These are phyloP conservation scores for Dermatemys mawii DNA, from an alignment of 2,113 vertebrate species.

Conservation along the genomic window DNA sequence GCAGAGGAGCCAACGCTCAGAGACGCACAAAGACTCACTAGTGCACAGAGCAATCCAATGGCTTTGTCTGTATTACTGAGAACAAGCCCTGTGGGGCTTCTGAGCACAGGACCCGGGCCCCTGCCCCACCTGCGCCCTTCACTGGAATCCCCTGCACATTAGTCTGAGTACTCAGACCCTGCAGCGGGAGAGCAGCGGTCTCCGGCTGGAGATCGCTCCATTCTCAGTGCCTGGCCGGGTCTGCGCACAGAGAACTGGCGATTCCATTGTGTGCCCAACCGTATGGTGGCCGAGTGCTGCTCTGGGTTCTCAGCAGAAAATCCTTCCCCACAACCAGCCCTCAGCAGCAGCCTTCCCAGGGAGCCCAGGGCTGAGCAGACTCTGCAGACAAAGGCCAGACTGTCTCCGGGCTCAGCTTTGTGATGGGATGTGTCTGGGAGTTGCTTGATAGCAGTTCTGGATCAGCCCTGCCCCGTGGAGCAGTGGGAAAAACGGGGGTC, in stretches of 20 bases:
- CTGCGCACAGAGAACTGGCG: no score
- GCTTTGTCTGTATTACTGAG: not conserved
- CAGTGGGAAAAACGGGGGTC: no score
- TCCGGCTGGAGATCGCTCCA: not conserved
- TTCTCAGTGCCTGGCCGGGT: not conserved
- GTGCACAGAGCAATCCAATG: not conserved
- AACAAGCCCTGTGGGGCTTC: not conserved
- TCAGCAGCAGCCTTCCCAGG: not conserved
- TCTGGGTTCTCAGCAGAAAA: not conserved
- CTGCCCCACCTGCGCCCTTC: no score
- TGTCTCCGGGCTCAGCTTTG: no score
- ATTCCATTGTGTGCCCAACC: not conserved
- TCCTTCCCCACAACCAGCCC: not conserved
- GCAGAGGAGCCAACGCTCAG: not conserved
- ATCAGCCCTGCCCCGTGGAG: no score
- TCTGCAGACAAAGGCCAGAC: no score
- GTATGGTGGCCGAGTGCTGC: not conserved
- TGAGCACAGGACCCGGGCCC: not conserved
- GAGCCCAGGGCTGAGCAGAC: rapidly evolving
- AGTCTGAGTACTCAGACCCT: no score
- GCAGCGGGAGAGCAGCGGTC: not conserved
- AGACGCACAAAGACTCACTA: not conserved
- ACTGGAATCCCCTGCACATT: no score
- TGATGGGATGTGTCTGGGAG: no score
- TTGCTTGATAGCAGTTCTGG: no score